phyloP scores from a whole-genome alignment of 1,140 invertebrate species.

The Diabrotica undecimpunctata region DNA sequence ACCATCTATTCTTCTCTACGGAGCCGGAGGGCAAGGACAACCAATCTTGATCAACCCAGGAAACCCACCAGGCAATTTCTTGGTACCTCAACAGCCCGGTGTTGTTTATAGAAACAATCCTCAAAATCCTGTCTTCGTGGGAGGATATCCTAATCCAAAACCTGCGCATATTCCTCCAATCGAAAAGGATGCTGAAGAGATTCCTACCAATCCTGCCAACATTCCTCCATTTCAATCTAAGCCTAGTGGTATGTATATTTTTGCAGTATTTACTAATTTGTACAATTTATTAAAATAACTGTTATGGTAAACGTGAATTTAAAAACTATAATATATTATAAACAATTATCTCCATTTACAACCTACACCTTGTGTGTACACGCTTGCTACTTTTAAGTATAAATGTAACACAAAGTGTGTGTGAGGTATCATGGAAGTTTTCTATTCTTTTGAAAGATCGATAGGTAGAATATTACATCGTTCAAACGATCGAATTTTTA shows the following conservation, averaged over 20 bases:
- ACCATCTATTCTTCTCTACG: conserved; percentile 39
- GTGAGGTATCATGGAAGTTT: too few species aligned
- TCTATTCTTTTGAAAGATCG: too few species aligned
- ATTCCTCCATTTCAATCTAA: conserved; percentile 31
- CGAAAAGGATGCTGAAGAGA: conserved; percentile 46
- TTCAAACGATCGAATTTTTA: background rate
- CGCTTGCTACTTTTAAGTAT: too few species aligned
- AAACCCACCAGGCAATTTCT: conserved; percentile 41
- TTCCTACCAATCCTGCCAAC: conserved; percentile 39
- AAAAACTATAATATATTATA: background rate
- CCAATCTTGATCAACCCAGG: conserved; percentile 42
- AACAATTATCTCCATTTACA: too few species aligned
- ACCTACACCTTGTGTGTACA: too few species aligned
- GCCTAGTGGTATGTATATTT: conserved; percentile 15
- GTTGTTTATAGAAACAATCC: conserved; percentile 32
- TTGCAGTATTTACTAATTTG: background rate
- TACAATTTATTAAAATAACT: background rate
- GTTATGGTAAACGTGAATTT: background rate
- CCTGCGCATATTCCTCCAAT: conserved; percentile 42
- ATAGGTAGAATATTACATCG: too few species aligned
- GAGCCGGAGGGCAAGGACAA: conserved; percentile 38
- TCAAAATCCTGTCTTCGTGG: conserved; percentile 29
- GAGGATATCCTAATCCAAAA: conserved; percentile 39
- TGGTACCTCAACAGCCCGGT: conserved; percentile 40
- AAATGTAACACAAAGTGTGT: too few species aligned